Evolutionary conservation across 2,113 vertebrate species (phyloP).

Genomic region (Amphilophus citrinellus): DNA sequence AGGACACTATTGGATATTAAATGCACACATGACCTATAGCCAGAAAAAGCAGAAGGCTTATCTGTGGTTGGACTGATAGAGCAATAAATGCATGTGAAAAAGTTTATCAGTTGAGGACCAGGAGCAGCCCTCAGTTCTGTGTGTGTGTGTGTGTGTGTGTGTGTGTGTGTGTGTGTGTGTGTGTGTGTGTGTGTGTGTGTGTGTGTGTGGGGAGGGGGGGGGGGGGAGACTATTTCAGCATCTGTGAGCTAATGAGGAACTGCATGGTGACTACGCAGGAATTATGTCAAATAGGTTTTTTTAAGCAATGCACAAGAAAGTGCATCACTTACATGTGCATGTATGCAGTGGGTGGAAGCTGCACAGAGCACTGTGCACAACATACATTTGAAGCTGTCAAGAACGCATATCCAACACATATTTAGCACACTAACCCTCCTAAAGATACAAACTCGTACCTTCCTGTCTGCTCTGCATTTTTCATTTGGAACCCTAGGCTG

Average conservation of each 20-base stretch:
- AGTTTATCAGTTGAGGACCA: slow-evolving; percentile 72
- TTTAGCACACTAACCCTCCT: background rate
- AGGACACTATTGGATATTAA: background rate
- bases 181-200: slow-evolving; percentile 13
- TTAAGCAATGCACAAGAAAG: slow-evolving; percentile 30
- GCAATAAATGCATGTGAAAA: slow-evolving; percentile 52
- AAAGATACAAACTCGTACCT: slow-evolving; percentile 21
- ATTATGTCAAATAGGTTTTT: slow-evolving; percentile 52
- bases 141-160: background rate
- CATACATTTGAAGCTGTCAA: slow-evolving; percentile 20
- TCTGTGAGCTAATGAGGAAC: slow-evolving; percentile 70
- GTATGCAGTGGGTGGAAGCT: slow-evolving; percentile 16
- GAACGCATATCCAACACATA: slow-evolving; percentile 3
- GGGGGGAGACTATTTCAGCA: slow-evolving; percentile 54
- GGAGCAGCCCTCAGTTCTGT: slow-evolving; percentile 42
- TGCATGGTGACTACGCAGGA: slow-evolving; percentile 43
- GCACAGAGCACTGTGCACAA: slow-evolving; percentile 7
- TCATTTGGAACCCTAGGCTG: slow-evolving; percentile 6
- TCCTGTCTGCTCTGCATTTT: background rate
- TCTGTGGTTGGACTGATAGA: slow-evolving; percentile 52
- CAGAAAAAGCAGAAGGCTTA: slow-evolving; percentile 33
- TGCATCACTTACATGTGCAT: background rate
- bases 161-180: slow-evolving; percentile 14
- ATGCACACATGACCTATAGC: background rate
- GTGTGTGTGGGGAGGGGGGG: slow-evolving; percentile 3